Evolutionary conservation across 1,140 invertebrate species (phyloP).

Genomic region (Bombus ignitus): DNA sequence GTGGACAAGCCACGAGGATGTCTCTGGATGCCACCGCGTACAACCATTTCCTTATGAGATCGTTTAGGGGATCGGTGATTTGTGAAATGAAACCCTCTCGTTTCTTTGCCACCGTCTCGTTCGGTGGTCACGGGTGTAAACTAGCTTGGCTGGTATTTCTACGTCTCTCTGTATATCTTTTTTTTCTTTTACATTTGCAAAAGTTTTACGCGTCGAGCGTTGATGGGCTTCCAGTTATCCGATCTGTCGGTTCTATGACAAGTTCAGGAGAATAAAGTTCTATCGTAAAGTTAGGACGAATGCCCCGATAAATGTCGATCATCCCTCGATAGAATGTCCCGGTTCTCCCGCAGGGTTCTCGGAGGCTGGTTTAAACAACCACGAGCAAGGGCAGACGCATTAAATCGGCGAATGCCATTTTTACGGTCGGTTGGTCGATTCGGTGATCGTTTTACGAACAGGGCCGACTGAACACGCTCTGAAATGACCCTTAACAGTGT

Average conservation of each 20-base stretch:
- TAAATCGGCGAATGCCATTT: constrained; percentile 37
- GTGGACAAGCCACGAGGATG: not conserved
- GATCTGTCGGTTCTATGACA: no score
- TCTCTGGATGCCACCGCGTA: not conserved
- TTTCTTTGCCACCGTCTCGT: not conserved
- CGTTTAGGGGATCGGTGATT: constrained; percentile 13
- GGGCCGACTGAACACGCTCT: constrained; percentile 9
- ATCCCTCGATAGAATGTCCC: not conserved
- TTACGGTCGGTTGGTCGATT: constrained; percentile 51
- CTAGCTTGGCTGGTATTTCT: not conserved
- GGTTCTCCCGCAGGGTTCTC: not conserved
- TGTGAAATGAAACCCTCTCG: not conserved
- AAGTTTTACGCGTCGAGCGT: no score
- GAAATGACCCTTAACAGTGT: constrained; percentile 65
- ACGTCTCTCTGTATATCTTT: not conserved
- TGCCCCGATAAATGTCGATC: not conserved
- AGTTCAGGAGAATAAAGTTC: no score
- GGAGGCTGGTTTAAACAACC: not conserved
- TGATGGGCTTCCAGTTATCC: no score
- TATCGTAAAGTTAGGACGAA: not conserved
- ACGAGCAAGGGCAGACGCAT: not conserved
- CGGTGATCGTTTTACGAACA: constrained; percentile 56
- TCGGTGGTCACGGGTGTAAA: constrained; percentile 1
- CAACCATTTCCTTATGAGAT: not conserved
- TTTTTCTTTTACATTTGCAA: not conserved